Evolutionary conservation across 2,888 invertebrate species (phyloP), one percentile per base, ranked within the genome.

Genomic region (Gymnocheta viridis): DNA sequence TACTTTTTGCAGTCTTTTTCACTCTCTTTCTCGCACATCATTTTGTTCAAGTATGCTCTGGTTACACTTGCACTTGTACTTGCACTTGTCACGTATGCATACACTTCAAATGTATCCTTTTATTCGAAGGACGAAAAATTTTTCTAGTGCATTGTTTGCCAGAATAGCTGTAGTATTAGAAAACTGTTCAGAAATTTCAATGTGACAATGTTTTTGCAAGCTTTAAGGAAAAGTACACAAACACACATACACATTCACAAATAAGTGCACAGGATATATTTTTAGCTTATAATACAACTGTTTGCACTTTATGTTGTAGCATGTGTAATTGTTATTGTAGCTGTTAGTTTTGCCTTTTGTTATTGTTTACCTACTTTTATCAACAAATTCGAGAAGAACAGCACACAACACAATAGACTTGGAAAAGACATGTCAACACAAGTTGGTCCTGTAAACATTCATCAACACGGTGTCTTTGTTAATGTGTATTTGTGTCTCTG

Each of bases 351-450:
- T 73, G 38, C n/a, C n/a, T 41, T 67, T 56, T 47, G 22, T 54
- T 54, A 22, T 76, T 82, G 66, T 77, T 66, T 70, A 72, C 70
- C 77, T 77, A 81, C 60, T 67, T 67, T 74, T 74, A 74, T 74
- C 73, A 67, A 80, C 80, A 73, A 17, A 27, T 49, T 49, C 51
- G 38, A 69, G 58, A 78, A 66, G 66, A 56, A 47, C n/a, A 58
- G 17, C 58, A 58, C 29, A 51, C 47, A 62, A 79, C 51, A 83
- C 82, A 83, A 83, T 83, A 80, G 83, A 83, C 83, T 83, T 80
- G 49, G 76, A 83, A 83, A 83, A 83, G 83, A 77, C 83, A 83
- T 83, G 80, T 80, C 83, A 80, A 66, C 80, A 70, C 64, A 83
- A 80, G 70, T 83, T 80, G 80, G 66, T 67, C 72, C 80, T 83